Conservation (phyloP, 2,113 vertebrate species). For the Onychostoma macrolepis region DNA sequence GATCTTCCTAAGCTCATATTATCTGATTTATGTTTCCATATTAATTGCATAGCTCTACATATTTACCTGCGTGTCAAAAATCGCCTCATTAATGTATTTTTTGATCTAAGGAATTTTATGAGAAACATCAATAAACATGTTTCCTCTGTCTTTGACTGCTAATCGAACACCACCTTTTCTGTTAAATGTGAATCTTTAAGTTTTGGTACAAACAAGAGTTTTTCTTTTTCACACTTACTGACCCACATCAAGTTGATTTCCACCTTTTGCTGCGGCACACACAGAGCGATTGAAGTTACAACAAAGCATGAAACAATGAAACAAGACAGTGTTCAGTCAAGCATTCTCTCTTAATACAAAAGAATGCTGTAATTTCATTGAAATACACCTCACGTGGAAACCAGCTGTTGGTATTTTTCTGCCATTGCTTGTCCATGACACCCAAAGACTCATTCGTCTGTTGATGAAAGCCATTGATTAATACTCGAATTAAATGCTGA, state of each 20-base stretch:
- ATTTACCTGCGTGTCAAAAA: neutral
- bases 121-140: neutral
- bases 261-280: neutral
- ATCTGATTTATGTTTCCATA: neutral
- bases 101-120: neutral
- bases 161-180: neutral
- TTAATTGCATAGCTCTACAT: neutral
- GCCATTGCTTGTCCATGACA: neutral
- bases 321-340: conserved; percentile 6
- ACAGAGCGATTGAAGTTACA: neutral
- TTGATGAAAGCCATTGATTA: conserved; percentile 39
- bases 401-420: neutral
- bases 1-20: neutral
- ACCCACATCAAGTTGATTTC: neutral
- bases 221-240: neutral
- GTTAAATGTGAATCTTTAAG: neutral
- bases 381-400: conserved; percentile 1
- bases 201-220: neutral
- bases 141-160: neutral
- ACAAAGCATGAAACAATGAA: conserved; percentile 5
- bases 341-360: neutral
- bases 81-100: neutral
- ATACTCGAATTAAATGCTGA: conserved; percentile 22
- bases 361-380: neutral
- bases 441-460: conserved; percentile 12